Percentiles rank a stretch among this genome's conserved stretches.
Evolutionary conservation across 2,113 vertebrate genomes (phyloP).

Genomic region (Coryphaenoides rupestris): DNA sequence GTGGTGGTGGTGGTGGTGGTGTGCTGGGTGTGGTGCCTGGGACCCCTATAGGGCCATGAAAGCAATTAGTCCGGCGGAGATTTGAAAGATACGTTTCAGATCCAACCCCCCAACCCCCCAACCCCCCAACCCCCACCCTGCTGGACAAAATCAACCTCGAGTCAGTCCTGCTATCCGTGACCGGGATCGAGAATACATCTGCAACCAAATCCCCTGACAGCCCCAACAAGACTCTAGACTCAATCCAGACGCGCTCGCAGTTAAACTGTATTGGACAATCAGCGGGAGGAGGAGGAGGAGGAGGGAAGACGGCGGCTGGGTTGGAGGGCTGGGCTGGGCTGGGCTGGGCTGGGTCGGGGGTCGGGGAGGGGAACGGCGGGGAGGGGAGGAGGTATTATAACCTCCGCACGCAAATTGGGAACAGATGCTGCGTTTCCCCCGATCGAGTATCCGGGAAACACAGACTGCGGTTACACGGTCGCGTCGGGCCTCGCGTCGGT

Average conservation of each 20-base stretch:
- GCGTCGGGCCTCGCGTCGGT: no score
- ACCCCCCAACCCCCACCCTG: no score
- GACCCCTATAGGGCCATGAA: slow-evolving; percentile 2
- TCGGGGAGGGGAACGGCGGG: background rate
- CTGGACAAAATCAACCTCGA: slow-evolving; percentile 37
- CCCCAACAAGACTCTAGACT: slow-evolving; percentile 46
- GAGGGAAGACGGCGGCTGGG: no score
- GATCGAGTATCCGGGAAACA: slow-evolving; percentile 50
- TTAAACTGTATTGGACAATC: slow-evolving; percentile 36
- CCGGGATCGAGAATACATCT: slow-evolving; percentile 18
- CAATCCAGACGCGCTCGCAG: slow-evolving; percentile 45
- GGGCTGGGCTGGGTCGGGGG: background rate
- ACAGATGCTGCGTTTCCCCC: slow-evolving; percentile 68
- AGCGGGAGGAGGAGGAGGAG: no score
- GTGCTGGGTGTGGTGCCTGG: no score
- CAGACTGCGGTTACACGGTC: slow-evolving; percentile 12
- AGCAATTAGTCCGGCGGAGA: slow-evolving; percentile 27
- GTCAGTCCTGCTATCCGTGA: slow-evolving; percentile 13
- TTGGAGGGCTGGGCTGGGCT: no score
- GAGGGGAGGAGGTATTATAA: slow-evolving; percentile 33
- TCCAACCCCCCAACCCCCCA: no score
- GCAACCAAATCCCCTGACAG: slow-evolving; percentile 41
- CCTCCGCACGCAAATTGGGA: slow-evolving; percentile 57
- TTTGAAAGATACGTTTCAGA: slow-evolving; percentile 17
- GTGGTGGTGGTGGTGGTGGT: no score